These are phyloP conservation scores for Brevipalpus yothersi DNA, from an alignment of 1,140 invertebrate species.

Conservation along the genomic window DNA sequence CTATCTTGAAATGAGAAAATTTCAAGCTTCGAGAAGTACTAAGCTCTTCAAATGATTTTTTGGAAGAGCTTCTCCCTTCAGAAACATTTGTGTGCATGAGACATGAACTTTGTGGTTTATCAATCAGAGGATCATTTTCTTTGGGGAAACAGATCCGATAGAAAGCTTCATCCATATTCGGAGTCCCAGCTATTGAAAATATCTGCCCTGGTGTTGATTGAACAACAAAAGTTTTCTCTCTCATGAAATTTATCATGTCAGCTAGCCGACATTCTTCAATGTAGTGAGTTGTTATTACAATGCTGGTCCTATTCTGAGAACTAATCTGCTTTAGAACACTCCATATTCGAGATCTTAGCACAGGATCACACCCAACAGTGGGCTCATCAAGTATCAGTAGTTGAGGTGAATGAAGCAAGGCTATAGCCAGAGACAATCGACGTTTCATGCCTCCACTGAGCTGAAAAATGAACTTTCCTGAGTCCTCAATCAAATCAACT, in stretches of 20 bases:
- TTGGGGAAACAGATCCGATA: slow-evolving; percentile 42
- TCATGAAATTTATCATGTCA: slow-evolving; percentile 26
- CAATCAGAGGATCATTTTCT: too few species aligned
- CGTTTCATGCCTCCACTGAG: slow-evolving; percentile 70
- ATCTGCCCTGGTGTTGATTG: slow-evolving; percentile 68
- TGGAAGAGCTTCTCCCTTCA: too few species aligned
- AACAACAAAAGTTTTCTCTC: slow-evolving; percentile 28
- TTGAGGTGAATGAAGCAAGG: slow-evolving; percentile 72
- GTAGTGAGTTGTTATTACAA: slow-evolving; percentile 24
- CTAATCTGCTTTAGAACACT: slow-evolving; percentile 58
- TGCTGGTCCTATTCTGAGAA: slow-evolving; percentile 28
- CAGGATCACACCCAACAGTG: slow-evolving; percentile 69
- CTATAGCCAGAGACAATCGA: slow-evolving; percentile 69
- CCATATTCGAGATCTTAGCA: slow-evolving; percentile 41
- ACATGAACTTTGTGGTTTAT: too few species aligned
- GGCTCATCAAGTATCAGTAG: slow-evolving; percentile 80
- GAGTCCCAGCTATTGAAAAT: slow-evolving; percentile 49
- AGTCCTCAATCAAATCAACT: slow-evolving; percentile 53
- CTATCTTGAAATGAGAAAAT: too few species aligned
- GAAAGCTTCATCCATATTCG: slow-evolving; percentile 71
- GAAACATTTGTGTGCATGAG: too few species aligned
- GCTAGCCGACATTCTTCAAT: slow-evolving; percentile 21
- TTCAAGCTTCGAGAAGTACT: too few species aligned
- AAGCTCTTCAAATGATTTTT: too few species aligned
- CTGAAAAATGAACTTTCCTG: slow-evolving; percentile 9